These are phyloP conservation scores for Scalopus aquaticus DNA, from an alignment of 2,113 vertebrate species.

Conservation along the genomic window DNA sequence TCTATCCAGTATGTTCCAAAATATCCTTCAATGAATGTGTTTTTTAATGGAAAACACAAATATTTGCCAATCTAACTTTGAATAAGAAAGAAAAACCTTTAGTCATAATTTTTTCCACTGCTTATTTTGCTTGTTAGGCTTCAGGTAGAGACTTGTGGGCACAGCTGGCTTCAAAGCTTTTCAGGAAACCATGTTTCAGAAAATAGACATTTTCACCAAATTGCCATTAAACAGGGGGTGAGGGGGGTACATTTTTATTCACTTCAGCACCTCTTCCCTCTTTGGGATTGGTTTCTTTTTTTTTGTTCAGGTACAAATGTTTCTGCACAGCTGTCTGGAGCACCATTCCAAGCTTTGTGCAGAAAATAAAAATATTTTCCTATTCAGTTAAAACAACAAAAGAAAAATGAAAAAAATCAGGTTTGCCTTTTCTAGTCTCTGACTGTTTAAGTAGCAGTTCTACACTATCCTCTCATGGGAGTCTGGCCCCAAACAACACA, in stretches of 20 bases:
- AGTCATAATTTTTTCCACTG: slow-evolving; percentile 48
- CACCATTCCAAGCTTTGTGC: slow-evolving; percentile 63
- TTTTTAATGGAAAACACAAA: slow-evolving; percentile 60
- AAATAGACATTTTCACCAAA: slow-evolving; percentile 62
- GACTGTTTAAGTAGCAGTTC: slow-evolving; percentile 42
- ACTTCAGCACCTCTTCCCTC: slow-evolving; percentile 2
- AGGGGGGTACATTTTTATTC: not conserved
- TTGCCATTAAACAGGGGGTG: not conserved
- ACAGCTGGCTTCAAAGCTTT: slow-evolving; percentile 60
- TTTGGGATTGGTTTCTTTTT: slow-evolving; percentile 44
- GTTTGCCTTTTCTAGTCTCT: slow-evolving; percentile 63
- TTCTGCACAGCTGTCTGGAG: slow-evolving; percentile 55
- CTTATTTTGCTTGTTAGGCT: slow-evolving; percentile 14
- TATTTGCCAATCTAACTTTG: slow-evolving; percentile 60
- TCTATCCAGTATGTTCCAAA: not conserved
- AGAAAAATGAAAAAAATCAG: not conserved
- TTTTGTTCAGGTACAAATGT: slow-evolving; percentile 64
- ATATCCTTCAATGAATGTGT: not conserved
- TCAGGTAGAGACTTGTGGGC: not conserved
- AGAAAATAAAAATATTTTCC: slow-evolving; percentile 83
- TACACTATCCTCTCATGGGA: slow-evolving; percentile 44
- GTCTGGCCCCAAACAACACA: slow-evolving; percentile 63
- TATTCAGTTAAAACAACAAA: slow-evolving; percentile 62
- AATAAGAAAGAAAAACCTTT: not conserved
- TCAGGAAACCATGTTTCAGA: not conserved